Evolutionary conservation across 2,797 vertebrate genomes (phyloP).

Genomic region (Urocyon cinereoargenteus): DNA sequence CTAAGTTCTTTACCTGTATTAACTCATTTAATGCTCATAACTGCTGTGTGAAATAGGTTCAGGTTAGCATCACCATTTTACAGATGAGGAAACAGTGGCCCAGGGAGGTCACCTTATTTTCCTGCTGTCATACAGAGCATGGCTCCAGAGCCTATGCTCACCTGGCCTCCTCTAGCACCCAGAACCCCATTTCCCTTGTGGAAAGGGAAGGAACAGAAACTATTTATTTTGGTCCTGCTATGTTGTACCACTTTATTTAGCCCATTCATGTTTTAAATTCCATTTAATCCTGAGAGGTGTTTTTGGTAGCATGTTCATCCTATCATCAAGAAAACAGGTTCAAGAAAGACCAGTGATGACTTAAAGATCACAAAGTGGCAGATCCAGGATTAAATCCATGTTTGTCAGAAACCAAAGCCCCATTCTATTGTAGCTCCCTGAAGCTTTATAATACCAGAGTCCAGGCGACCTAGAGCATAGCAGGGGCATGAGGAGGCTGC

Average conservation of each 20-base stretch:
- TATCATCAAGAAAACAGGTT: slow-evolving; percentile 4
- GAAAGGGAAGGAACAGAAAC: not conserved
- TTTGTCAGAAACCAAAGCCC: slow-evolving; percentile 19
- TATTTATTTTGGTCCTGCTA: not conserved
- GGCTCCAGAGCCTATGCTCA: not conserved
- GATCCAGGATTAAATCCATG: slow-evolving; percentile 20
- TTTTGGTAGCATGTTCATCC: not conserved
- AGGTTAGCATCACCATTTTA: not conserved
- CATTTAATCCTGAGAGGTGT: not conserved
- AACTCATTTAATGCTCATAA: not conserved
- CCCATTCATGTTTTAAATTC: slow-evolving; percentile 31
- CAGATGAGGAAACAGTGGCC: not conserved
- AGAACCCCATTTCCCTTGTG: not conserved
- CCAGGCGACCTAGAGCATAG: not conserved
- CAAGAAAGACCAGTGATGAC: not conserved
- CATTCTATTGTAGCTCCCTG: not conserved
- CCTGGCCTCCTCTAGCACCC: not conserved
- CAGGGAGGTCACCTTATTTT: not conserved
- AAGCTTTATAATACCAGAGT: not conserved
- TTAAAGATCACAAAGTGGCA: slow-evolving; percentile 1
- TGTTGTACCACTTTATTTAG: slow-evolving; percentile 15
- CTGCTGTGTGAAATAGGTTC: not conserved
- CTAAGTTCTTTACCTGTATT: not conserved
- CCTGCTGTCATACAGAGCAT: not conserved
- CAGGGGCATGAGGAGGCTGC: not conserved